These are phyloP conservation scores for Acanthosoma haemorrhoidale DNA, from an alignment of 2,888 invertebrate genomes.

Conservation along the genomic window DNA sequence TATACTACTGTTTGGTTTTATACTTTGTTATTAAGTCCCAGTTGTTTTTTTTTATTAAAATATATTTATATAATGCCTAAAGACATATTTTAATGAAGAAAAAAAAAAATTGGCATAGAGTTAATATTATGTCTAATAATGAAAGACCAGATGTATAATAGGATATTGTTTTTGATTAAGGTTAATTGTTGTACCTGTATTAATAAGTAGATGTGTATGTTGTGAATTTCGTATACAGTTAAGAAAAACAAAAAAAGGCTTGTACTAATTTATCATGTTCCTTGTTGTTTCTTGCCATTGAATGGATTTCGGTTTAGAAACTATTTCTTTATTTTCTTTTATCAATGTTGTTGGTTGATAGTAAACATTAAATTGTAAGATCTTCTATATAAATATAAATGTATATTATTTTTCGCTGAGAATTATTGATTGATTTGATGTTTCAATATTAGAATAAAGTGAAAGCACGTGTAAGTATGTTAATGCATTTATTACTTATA, in stretches of 20 bases:
- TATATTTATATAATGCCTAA: not conserved
- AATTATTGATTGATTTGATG: too few relatives aligned
- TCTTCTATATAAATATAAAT: too few relatives aligned
- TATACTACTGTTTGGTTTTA: not conserved
- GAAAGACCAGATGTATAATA: too few relatives aligned
- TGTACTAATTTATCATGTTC: not conserved
- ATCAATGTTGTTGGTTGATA: too few relatives aligned
- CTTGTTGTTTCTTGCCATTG: conserved; percentile 11
- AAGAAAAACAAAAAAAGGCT: not conserved
- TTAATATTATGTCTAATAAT: too few relatives aligned
- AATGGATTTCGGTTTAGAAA: too few relatives aligned
- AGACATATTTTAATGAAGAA: not conserved
- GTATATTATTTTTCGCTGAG: too few relatives aligned
- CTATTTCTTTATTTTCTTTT: too few relatives aligned
- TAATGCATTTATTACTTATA: conserved; percentile 12
- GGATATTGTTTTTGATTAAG: too few relatives aligned
- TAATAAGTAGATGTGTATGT: not conserved
- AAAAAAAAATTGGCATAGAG: not conserved
- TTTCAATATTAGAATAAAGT: not conserved
- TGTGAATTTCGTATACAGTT: not conserved
- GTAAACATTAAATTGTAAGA: too few relatives aligned
- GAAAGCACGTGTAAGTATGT: not conserved
- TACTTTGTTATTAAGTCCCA: not conserved
- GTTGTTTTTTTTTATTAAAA: conserved; percentile 5
- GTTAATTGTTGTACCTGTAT: not conserved